phyloP scores from a whole-genome alignment of 2,888 invertebrate genomes.

The Elmis aenea region DNA sequence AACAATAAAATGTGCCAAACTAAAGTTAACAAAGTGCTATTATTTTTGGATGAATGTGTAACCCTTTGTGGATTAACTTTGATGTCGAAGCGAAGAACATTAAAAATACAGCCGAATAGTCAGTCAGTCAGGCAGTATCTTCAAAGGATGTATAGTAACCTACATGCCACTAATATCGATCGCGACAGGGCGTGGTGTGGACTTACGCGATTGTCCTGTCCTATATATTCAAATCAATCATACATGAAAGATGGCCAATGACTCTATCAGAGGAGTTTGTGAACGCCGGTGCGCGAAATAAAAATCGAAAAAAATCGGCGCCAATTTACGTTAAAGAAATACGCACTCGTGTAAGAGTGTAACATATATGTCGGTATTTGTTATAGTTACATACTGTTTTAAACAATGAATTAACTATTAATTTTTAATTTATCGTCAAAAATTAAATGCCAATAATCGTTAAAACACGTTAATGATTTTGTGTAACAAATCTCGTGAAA shows the following conservation, averaged over 20 bases:
- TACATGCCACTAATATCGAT: slow-evolving; percentile 40
- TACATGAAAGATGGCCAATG: slow-evolving; percentile 23
- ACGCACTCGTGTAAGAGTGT: no score
- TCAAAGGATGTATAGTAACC: slow-evolving; percentile 37
- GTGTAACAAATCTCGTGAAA: no score
- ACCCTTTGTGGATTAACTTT: slow-evolving; percentile 19
- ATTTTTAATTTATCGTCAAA: no score
- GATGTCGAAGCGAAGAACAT: slow-evolving; percentile 30
- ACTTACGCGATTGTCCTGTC: slow-evolving; percentile 29
- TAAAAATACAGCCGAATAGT: slow-evolving; percentile 30
- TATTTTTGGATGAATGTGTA: no score
- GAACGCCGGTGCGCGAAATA: slow-evolving; percentile 10
- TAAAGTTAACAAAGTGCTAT: no score
- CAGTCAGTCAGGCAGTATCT: slow-evolving; percentile 26
- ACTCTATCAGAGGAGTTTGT: slow-evolving; percentile 12
- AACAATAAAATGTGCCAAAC: no score
- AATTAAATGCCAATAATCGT: no score
- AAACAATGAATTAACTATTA: no score
- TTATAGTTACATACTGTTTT: no score
- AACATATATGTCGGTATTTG: no score
- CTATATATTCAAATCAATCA: slow-evolving; percentile 35
- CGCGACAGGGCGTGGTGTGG: slow-evolving; percentile 39
- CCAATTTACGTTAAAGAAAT: no score
- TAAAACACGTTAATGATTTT: no score
- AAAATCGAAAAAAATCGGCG: slow-evolving; percentile 4